Evolutionary conservation across 1,140 invertebrate species (phyloP).

Genomic region (Euura saliciscinereae): DNA sequence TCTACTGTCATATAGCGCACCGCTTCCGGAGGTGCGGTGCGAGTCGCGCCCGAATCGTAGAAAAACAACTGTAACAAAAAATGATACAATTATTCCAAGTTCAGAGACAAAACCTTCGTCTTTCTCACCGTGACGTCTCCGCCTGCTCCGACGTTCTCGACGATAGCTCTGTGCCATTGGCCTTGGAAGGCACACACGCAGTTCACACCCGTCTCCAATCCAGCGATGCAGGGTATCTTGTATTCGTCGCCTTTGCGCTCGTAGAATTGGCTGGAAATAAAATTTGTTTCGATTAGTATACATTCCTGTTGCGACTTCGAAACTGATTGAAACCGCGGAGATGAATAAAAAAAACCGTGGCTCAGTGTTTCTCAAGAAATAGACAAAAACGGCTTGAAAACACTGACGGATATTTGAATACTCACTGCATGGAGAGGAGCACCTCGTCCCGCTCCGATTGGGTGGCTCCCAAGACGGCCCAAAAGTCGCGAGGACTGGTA

Average conservation of each 20-base stretch:
- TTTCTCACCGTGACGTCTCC: conserved; percentile 31
- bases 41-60: conserved; percentile 53
- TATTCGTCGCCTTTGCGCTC: conserved; percentile 23
- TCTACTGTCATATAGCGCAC: conserved; percentile 43
- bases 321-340: no score
- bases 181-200: conserved; percentile 43
- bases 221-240: conserved; percentile 38
- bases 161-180: conserved; percentile 50
- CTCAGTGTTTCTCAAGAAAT: no score
- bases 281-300: no score
- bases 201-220: conserved; percentile 46
- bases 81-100: not conserved
- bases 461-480: no score
- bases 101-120: not conserved
- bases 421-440: no score
- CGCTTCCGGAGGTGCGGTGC: conserved; percentile 33
- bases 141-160: conserved; percentile 43
- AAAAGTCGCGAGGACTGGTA: no score
- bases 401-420: no score
- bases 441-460: no score
- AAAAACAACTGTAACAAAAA: conserved; percentile 44
- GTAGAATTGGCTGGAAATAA: conserved; percentile 46
- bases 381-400: no score
- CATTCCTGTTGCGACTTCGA: no score
- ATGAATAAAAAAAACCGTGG: no score